phyloP scores from a whole-genome alignment of 2,888 invertebrate genomes.

The Mesoligia furuncula region DNA sequence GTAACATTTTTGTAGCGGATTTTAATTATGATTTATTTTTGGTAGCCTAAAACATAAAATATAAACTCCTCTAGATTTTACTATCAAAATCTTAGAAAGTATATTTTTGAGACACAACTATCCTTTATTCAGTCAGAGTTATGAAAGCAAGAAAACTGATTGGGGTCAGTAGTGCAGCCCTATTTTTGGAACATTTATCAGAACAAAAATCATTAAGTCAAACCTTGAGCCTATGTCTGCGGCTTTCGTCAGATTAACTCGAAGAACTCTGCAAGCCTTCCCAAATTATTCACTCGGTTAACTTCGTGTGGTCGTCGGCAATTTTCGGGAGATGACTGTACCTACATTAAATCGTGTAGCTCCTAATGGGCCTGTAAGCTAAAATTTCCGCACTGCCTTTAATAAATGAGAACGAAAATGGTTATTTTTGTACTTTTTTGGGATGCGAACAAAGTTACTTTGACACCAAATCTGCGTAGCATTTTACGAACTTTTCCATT shows the following conservation, averaged over 20 bases:
- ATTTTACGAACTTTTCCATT: neutral
- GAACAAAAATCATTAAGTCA: neutral
- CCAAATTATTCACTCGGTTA: conserved; percentile 59
- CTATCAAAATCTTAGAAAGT: neutral
- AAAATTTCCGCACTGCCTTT: conserved; percentile 49
- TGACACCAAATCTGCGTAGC: conserved; percentile 15
- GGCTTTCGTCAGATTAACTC: conserved; percentile 25
- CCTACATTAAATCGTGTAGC: conserved; percentile 61
- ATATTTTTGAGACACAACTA: neutral
- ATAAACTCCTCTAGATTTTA: neutral
- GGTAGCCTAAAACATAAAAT: neutral
- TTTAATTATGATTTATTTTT: neutral
- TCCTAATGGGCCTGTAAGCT: conserved; percentile 53
- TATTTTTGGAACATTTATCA: neutral
- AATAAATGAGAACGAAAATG: conserved; percentile 30
- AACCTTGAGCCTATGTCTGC: conserved; percentile 5
- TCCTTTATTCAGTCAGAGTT: neutral
- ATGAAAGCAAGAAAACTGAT: neutral
- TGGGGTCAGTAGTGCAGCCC: neutral
- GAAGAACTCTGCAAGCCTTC: conserved; percentile 28
- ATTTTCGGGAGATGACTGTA: conserved; percentile 56
- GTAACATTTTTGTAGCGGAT: neutral
- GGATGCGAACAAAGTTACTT: conserved; percentile 4
- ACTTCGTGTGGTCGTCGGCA: conserved; percentile 55
- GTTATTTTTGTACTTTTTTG: conserved; percentile 36